Conservation (phyloP, 1,140 invertebrate genomes). For the Brachionus rubens region DNA sequence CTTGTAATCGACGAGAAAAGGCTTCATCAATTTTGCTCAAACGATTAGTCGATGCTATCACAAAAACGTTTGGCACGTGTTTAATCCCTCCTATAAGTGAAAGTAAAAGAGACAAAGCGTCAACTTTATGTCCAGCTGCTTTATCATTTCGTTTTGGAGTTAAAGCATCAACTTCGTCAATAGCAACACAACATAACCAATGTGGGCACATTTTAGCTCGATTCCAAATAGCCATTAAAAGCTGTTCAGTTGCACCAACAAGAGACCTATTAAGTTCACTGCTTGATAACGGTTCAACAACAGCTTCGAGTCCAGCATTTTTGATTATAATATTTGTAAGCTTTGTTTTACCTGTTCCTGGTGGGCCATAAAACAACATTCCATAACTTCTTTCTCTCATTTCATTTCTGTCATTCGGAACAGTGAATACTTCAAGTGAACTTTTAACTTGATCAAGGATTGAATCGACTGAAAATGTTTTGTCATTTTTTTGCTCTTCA, state of each 20-base stretch:
- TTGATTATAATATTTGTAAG: neutral
- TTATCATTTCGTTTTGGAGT: slow-evolving; percentile 18
- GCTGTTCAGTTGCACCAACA: neutral
- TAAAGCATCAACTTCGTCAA: slow-evolving; percentile 18
- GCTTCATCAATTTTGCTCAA: slow-evolving; percentile 1
- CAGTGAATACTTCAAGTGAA: neutral
- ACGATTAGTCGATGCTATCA: neutral
- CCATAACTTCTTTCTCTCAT: slow-evolving; percentile 9
- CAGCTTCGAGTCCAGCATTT: neutral
- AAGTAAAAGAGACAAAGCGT: neutral
- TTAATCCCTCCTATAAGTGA: slow-evolving; percentile 10
- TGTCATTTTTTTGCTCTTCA: neutral
- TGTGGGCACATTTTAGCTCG: neutral
- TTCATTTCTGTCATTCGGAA: neutral
- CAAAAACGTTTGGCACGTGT: neutral
- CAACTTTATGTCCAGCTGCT: neutral
- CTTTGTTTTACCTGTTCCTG: neutral
- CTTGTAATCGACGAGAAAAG: neutral
- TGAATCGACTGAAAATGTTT: neutral
- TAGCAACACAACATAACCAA: neutral
- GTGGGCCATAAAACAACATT: neutral
- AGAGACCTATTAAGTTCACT: neutral
- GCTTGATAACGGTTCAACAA: neutral
- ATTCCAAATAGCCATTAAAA: neutral
- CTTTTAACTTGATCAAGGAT: neutral